Percentiles rank a stretch among this genome's conserved stretches.
Conservation (phyloP, 2,888 invertebrate genomes). For the Tipula confusa region DNA sequence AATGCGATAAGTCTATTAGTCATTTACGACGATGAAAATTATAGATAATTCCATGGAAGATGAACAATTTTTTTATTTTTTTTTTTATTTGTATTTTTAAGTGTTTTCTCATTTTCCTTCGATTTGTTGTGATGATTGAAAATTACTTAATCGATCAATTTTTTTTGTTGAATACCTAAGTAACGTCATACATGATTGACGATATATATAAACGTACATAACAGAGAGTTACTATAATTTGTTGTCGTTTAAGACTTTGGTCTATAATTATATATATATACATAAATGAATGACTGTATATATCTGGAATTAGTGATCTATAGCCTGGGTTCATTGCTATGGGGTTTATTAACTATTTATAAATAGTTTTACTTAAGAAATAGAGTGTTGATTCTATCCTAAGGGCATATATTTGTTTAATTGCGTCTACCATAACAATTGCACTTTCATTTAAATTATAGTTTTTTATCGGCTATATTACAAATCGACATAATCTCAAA, state of each 20-base stretch:
- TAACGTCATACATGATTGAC: not conserved
- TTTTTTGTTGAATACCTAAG: not conserved
- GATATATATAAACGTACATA: not conserved
- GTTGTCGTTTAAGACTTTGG: not conserved
- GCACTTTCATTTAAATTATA: not conserved
- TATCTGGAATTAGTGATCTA: not conserved
- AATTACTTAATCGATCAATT: conserved; percentile 20
- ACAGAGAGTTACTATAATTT: not conserved
- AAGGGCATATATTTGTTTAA: not conserved
- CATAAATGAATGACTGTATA: no score
- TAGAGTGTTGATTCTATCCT: not conserved
- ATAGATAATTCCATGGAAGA: not conserved
- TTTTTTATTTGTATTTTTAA: no score
- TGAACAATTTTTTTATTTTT: no score
- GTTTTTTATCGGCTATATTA: not conserved
- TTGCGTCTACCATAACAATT: not conserved
- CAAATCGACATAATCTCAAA: not conserved
- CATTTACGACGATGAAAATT: not conserved
- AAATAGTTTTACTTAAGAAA: not conserved
- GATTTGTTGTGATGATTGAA: not conserved
- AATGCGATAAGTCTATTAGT: not conserved
- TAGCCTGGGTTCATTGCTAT: not conserved
- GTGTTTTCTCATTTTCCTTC: not conserved
- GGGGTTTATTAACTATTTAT: not conserved
- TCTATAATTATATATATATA: not conserved